Base-by-base conservation (phyloP, 2,113 vertebrate species). In the Sisor rabdophorus region DNA sequence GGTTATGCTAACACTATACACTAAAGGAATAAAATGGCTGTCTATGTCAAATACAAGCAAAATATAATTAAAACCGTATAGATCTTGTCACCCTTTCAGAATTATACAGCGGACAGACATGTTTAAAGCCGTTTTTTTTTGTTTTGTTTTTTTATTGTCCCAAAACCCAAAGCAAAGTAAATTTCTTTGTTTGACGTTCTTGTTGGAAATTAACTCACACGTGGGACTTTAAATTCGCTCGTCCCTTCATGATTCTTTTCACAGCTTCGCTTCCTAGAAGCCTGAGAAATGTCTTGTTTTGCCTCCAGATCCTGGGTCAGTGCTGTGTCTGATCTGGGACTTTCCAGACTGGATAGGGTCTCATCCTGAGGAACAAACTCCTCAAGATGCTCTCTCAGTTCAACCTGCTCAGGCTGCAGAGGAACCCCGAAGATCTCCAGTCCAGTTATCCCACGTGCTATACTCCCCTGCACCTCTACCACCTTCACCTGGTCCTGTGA, bases 401-500 rank as follows among this genome's bases (percentile, higher is more conserved):
- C 76, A 11, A 55, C 60, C 53, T 78, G 76, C 48, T 76, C 75
- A 3, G 76, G 32, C 40, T 78, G 75, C 12, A 80, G 55, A 36
- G 77, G 80, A 47, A 85, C 79, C 54, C 81, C 85, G 28, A 84
- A 81, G 11, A 82, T 79, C 74, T 87, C 84, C 60, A 83, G 81
- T 59, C 36, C 82, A 13, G 80, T 69, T 54, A 85, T 72, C 16
- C 74, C 58, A 9, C 73, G 30, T 10, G 73, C 52, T 30, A 79
- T 58, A 16, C 17, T 72, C 8, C 71, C 77, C 58, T 80, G 64
- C 47, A 56, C 73, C 61, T 80, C 61, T 5, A 47, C 70, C 56
- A 75, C 76, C 19, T 73, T 63, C n/a, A 68, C n/a, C 69, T 71
- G 28, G 16, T 75, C 59, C 28, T 82, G 63, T 0, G 24, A 26